These are phyloP conservation scores for Heterodera schachtii DNA, from an alignment of 1,140 invertebrate genomes.

Conservation along the genomic window DNA sequence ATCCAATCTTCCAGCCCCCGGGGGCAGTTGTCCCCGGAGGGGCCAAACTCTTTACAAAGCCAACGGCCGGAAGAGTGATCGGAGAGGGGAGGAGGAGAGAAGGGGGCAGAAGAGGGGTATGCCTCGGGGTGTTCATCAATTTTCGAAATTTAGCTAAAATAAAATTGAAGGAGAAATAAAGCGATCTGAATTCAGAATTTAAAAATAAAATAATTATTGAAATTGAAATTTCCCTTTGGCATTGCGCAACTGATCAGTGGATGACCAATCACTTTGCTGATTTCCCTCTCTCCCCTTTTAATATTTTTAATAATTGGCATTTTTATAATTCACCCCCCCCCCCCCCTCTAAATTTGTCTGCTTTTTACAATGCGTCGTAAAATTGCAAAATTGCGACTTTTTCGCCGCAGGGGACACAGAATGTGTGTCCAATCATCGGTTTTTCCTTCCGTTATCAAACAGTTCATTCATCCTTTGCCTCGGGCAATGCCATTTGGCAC, in stretches of 20 bases:
- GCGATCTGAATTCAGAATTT: background rate
- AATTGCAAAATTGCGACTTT: background rate
- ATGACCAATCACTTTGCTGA: too few species aligned
- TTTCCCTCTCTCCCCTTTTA: too few species aligned
- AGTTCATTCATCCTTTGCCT: background rate
- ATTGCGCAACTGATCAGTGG: too few species aligned
- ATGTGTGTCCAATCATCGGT: background rate
- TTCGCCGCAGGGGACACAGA: background rate
- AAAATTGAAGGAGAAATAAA: background rate
- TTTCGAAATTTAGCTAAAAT: background rate
- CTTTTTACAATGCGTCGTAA: background rate
- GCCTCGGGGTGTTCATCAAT: background rate
- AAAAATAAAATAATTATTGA: background rate
- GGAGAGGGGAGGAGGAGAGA: background rate
- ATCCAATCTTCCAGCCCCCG: background rate
- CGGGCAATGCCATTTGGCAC: too few species aligned
- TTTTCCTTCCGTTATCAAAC: background rate
- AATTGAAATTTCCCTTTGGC: too few species aligned
- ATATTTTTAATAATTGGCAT: too few species aligned
- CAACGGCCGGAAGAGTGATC: background rate
- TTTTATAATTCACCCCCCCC: too few species aligned
- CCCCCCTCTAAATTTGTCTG: background rate
- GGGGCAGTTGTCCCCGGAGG: slow-evolving; percentile 1
- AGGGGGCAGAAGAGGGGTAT: background rate
- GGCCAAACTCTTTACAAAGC: background rate